Evolutionary conservation across 2,888 invertebrate species (phyloP).

Genomic region (Pollenia griseotomentosa): DNA sequence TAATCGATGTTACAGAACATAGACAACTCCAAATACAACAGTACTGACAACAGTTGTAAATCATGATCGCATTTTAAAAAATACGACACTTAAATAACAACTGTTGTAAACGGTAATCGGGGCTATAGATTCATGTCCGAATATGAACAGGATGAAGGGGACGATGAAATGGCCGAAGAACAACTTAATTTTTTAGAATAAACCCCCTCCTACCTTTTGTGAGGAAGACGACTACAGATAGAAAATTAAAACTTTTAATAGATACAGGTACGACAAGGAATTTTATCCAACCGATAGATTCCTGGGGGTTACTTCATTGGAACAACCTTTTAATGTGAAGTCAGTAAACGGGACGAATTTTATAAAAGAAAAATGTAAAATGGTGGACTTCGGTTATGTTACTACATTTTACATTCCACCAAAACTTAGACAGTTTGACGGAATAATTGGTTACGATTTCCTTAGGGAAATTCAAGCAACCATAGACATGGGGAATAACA

Average conservation of each 20-base stretch:
- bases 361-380: conserved; percentile 45
- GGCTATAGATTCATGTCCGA: no score
- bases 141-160: neutral
- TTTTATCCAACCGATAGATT: conserved; percentile 55
- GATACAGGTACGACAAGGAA: conserved; percentile 70
- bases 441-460: conserved; percentile 59
- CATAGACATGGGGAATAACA: neutral
- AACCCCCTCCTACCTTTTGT: conserved; percentile 57
- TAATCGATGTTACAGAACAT: no score
- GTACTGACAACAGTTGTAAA: no score
- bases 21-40: no score
- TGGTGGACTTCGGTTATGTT: conserved; percentile 54
- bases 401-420: neutral
- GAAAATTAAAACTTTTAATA: conserved; percentile 50
- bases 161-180: conserved; percentile 2
- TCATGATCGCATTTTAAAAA: no score
- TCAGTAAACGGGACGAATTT: conserved; percentile 56
- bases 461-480: conserved; percentile 43
- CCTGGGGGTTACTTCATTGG: neutral
- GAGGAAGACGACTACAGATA: conserved; percentile 54
- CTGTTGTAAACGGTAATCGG: no score
- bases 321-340: conserved; percentile 39
- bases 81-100: no score
- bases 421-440: conserved; percentile 40
- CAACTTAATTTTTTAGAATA: conserved; percentile 67